Base-by-base conservation (phyloP, 2,113 vertebrate species). In the Turnix velox region DNA sequence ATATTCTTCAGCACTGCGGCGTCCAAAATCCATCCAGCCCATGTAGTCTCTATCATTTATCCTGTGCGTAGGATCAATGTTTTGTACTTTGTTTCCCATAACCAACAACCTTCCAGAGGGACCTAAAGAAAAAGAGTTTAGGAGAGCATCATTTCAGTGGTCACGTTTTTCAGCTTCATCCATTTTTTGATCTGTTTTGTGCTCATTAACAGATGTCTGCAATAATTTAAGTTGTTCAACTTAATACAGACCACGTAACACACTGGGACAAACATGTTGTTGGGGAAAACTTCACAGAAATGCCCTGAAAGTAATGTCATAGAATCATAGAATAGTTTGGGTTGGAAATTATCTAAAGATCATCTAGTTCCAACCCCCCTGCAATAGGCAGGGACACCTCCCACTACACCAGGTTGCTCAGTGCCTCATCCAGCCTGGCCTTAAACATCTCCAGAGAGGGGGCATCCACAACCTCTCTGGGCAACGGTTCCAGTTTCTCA, bases 1-100 rank as follows among this genome's bases (percentile, higher is more conserved):
- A 0, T 99, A 99, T 88, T 99, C 99, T 95, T 99, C 99, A 25
- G 98, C 98, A 30, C 98, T 99, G 92, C 99, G 98, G n/a, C 99
- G 98, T 45, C 99, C 99, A 40, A 99, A 99, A 95, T 99, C 99
- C 99, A 99, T 99, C 99, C 99, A 99, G 81, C 99, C 99, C 97
- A 98, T 95, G 97, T 99, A 99, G 97, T 99, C 99, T 93, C 99
- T 98, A 97, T 99, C 99, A 54, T 97, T 98, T 98, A 99, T 99
- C 97, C 98, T 98, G 94, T 99, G 99, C 61, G 97, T 98, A 85
- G 98, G 95, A 46, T 97, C 98, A 90, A 97, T 92, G 68, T 87
- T 97, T 88, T 97, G 97, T 83, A 97, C 96, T 95, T 97, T 98
- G 96, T 90, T 98, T 96, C 98, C 99, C 30, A 97, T 89, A 15